Percentiles rank a stretch among this genome's conserved stretches.
phyloP scores from a whole-genome alignment of 2,797 vertebrate species.

The Uromys caudimaculatus region DNA sequence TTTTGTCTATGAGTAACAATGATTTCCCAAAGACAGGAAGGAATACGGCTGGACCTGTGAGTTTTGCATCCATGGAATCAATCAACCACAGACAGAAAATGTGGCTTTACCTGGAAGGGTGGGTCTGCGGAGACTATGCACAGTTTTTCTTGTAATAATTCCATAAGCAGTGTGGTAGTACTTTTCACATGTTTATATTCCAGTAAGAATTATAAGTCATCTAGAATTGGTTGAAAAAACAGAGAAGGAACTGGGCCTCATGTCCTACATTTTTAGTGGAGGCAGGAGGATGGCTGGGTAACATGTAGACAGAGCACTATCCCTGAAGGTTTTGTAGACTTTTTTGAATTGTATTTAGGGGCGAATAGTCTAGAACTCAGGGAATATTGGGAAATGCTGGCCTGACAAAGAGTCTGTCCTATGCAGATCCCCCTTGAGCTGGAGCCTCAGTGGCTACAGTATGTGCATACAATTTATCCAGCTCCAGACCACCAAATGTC shows the following conservation, averaged over 20 bases:
- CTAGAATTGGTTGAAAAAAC: background rate
- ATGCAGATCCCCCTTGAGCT: background rate
- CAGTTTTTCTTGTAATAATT: background rate
- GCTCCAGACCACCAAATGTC: background rate
- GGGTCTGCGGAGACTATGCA: too few species aligned
- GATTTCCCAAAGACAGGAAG: background rate
- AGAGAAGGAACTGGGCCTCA: background rate
- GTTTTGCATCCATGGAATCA: background rate
- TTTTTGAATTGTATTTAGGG: background rate
- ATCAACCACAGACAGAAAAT: background rate
- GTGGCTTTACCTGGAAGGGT: background rate
- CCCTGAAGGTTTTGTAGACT: background rate
- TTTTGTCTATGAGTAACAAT: background rate
- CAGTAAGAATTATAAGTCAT: background rate
- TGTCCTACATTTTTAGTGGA: background rate
- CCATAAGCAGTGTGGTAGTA: background rate
- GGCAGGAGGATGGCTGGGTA: background rate
- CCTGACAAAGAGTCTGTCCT: background rate
- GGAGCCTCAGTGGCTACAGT: rapidly evolving
- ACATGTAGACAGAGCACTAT: background rate
- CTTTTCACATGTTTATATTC: background rate
- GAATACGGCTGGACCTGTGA: background rate
- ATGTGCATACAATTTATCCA: background rate
- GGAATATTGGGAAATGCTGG: background rate
- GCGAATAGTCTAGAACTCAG: background rate